Conservation (phyloP, 2,113 vertebrate species). For the Lagopus muta region DNA sequence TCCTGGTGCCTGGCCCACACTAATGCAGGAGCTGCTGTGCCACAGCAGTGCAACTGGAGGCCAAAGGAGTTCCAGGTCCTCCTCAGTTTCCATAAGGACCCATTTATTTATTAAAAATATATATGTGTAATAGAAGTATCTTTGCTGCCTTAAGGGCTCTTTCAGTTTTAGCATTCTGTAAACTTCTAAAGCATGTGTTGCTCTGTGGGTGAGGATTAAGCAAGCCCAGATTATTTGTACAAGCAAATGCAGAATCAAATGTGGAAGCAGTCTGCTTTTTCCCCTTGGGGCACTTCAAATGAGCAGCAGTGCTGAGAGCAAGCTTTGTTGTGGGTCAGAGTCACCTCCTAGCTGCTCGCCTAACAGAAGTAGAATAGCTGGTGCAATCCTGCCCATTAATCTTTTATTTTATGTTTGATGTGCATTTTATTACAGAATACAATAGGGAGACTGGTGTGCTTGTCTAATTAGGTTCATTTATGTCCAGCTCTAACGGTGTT, state of each 20-base stretch:
- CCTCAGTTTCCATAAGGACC: background rate
- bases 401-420: conserved; percentile 15
- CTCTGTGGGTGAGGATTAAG: conserved; percentile 7
- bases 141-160: background rate
- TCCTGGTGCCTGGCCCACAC: background rate
- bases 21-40: background rate
- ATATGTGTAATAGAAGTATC: background rate
- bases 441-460: background rate
- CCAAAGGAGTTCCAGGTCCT: background rate
- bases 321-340: conserved; percentile 5
- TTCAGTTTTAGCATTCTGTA: background rate
- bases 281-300: background rate
- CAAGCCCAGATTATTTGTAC: background rate
- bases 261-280: conserved; percentile 4
- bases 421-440: background rate
- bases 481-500: background rate
- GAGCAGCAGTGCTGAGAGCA: background rate
- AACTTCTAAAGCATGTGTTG: background rate
- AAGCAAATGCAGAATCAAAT: background rate
- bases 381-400: background rate
- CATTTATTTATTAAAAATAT: background rate
- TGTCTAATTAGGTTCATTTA: background rate
- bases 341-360: background rate
- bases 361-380: background rate
- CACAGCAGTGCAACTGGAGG: background rate